phyloP scores from a whole-genome alignment of 2,113 vertebrate genomes.

The Semnopithecus entellus region DNA sequence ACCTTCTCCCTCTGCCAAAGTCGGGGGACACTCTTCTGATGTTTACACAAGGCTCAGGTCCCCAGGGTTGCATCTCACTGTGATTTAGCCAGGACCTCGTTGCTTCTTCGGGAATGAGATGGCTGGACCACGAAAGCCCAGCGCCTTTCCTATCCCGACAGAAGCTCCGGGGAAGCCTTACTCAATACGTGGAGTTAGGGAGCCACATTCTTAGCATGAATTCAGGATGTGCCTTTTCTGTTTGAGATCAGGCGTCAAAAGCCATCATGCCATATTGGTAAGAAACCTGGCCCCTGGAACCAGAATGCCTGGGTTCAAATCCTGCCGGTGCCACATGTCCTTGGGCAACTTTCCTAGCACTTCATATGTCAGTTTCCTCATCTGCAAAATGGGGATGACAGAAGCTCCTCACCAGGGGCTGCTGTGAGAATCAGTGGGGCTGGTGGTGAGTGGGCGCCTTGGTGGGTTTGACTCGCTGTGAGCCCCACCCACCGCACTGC shows the following conservation, averaged over 20 bases:
- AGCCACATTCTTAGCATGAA: rapidly evolving
- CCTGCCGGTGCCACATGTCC: background rate
- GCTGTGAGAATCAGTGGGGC: rapidly evolving
- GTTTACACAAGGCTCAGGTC: rapidly evolving
- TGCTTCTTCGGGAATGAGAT: background rate
- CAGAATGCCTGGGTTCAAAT: background rate
- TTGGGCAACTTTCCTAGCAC: background rate
- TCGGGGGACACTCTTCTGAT: background rate
- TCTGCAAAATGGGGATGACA: background rate
- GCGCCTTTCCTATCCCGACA: background rate
- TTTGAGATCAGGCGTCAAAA: background rate
- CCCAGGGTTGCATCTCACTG: background rate
- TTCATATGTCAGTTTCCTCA: background rate
- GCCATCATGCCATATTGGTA: background rate
- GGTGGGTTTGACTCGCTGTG: background rate
- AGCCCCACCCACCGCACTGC: rapidly evolving
- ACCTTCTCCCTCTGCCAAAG: background rate
- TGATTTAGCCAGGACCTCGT: too few species aligned
- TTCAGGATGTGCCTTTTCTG: rapidly evolving
- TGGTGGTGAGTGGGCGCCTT: rapidly evolving
- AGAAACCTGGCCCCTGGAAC: background rate
- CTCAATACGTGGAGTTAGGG: rapidly evolving
- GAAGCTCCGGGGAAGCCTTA: background rate
- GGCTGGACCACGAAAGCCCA: rapidly evolving
- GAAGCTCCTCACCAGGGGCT: background rate